Conservation (phyloP, 2,113 vertebrate genomes). For the Hydropotes inermis region DNA sequence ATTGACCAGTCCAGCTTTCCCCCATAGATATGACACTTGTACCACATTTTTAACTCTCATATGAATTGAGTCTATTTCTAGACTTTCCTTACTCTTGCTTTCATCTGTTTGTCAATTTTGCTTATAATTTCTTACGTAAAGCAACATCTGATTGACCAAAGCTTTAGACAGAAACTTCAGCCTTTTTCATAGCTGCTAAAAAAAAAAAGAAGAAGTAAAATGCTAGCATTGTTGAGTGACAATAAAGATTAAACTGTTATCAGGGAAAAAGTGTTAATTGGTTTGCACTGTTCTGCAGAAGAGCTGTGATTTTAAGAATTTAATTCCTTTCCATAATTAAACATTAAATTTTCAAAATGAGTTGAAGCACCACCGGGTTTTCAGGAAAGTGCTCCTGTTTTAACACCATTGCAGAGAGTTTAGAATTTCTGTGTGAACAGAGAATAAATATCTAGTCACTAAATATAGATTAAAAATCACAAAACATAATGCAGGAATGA, state of each 20-base stretch:
- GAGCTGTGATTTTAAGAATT: conserved; percentile 40
- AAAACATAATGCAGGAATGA: neutral
- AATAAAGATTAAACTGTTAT: conserved; percentile 48
- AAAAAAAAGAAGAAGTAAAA: neutral
- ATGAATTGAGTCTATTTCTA: neutral
- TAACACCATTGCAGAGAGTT: neutral
- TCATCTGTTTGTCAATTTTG: neutral
- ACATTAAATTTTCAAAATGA: conserved; percentile 60
- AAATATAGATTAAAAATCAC: neutral
- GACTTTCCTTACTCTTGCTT: neutral
- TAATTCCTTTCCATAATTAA: conserved; percentile 55
- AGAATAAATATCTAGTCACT: neutral
- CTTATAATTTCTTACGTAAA: neutral
- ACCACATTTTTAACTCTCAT: neutral
- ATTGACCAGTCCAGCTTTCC: neutral
- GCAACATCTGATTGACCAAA: neutral
- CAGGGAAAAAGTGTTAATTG: conserved; percentile 38
- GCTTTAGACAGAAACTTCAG: neutral
- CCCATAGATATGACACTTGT: neutral
- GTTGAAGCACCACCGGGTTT: neutral
- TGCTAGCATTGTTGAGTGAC: neutral
- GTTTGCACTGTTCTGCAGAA: conserved; percentile 36
- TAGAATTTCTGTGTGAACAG: neutral
- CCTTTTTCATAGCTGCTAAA: neutral
- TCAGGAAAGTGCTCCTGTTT: neutral